These are phyloP conservation scores for Tetanocera ferruginea DNA, from an alignment of 2,888 invertebrate genomes.

Conservation along the genomic window DNA sequence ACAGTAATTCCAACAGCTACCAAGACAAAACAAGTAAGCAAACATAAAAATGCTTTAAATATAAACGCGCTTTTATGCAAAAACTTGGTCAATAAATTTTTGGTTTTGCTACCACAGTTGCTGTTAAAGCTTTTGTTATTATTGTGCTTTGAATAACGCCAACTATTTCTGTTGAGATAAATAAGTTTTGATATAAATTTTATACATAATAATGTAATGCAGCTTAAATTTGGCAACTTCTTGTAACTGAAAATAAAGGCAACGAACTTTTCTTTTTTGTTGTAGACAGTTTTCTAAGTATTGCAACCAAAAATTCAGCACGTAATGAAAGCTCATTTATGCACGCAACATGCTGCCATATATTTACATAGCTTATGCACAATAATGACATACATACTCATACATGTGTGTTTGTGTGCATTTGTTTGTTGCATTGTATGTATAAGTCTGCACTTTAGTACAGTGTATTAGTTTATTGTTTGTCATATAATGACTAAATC, in stretches of 20 bases:
- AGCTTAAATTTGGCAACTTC: too few species aligned
- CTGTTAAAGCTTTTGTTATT: too few species aligned
- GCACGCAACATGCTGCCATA: neutral
- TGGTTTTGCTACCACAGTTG: too few species aligned
- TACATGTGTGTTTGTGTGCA: neutral
- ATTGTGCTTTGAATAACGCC: too few species aligned
- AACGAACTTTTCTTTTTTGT: neutral
- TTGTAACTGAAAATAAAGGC: neutral
- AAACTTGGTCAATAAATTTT: too few species aligned
- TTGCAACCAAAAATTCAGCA: neutral
- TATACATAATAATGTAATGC: too few species aligned
- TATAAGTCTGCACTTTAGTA: neutral
- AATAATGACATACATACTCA: neutral
- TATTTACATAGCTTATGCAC: neutral
- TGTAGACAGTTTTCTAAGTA: neutral
- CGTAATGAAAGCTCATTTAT: neutral
- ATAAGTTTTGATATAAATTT: too few species aligned
- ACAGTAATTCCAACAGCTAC: too few species aligned
- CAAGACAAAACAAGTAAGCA: too few species aligned
- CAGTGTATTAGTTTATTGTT: neutral
- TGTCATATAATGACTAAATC: neutral
- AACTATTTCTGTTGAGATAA: too few species aligned
- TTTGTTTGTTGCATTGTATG: neutral
- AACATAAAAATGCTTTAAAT: too few species aligned
- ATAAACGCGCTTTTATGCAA: too few species aligned